Percentiles rank a stretch among this genome's conserved stretches.
Conservation (phyloP, 2,113 vertebrate genomes). For the Erinaceus europaeus region DNA sequence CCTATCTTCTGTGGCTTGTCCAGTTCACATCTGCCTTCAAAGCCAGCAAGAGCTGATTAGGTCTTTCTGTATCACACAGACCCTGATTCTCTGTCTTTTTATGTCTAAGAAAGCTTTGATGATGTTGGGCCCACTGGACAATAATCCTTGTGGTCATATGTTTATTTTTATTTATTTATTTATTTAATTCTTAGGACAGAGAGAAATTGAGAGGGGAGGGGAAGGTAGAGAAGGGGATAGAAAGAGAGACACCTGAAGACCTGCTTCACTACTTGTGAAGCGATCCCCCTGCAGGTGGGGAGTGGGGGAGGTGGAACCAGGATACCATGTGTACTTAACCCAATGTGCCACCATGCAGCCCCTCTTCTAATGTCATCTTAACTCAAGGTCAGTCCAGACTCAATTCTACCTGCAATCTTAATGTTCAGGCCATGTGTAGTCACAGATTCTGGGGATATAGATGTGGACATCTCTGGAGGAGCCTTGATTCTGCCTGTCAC, state of each 20-base stretch:
- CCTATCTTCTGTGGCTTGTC: not conserved
- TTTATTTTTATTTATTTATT: too few species aligned
- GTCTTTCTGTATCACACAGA: not conserved
- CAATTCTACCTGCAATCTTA: not conserved
- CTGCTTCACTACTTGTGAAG: too few species aligned
- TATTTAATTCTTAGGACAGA: too few species aligned
- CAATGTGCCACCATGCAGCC: too few species aligned
- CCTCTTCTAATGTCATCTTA: not conserved
- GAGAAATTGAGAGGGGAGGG: too few species aligned
- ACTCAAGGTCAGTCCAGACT: not conserved
- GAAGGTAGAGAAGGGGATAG: too few species aligned
- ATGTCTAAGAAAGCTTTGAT: not conserved
- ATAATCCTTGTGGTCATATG: too few species aligned
- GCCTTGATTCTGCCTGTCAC: not conserved
- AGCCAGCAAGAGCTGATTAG: not conserved
- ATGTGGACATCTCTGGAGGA: not conserved
- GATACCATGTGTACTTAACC: too few species aligned
- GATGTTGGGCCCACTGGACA: accelerated
- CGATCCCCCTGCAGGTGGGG: too few species aligned
- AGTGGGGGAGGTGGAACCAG: too few species aligned
- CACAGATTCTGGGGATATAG: not conserved
- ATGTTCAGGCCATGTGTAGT: too few species aligned
- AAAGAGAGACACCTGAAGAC: too few species aligned
- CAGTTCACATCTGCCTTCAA: not conserved
- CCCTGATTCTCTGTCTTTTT: not conserved